These are phyloP conservation scores for Nixonia krombeini DNA, from an alignment of 1,140 invertebrate species.

Conservation along the genomic window DNA sequence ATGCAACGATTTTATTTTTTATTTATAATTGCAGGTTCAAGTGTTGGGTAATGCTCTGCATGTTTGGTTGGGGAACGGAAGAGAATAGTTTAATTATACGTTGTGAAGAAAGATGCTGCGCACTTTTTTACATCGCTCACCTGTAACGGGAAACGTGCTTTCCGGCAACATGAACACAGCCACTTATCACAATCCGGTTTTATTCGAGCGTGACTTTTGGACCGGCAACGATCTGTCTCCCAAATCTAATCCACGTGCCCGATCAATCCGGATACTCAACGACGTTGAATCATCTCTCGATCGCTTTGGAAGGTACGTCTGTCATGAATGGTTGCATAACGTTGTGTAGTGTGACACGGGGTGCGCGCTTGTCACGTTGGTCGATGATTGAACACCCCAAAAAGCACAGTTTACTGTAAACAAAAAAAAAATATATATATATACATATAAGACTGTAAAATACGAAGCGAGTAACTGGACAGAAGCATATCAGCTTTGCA, in stretches of 20 bases:
- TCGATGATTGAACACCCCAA: too few species aligned
- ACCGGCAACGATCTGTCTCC: conserved; percentile 26
- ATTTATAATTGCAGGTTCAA: too few species aligned
- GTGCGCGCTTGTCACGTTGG: too few species aligned
- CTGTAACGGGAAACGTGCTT: conserved; percentile 71
- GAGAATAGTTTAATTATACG: not conserved
- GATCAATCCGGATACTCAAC: conserved; percentile 4
- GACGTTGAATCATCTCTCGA: conserved; percentile 9
- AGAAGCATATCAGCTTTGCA: too few species aligned
- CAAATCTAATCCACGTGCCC: conserved; percentile 24
- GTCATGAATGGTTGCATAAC: not conserved
- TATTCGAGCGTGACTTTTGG: conserved; percentile 35
- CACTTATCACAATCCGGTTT: conserved; percentile 45
- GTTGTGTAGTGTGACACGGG: too few species aligned
- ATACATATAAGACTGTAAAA: too few species aligned
- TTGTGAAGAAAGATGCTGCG: not conserved
- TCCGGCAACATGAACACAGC: conserved; percentile 68
- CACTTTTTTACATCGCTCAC: conserved; percentile 48
- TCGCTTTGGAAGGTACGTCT: not conserved
- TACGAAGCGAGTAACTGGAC: too few species aligned
- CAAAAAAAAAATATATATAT: too few species aligned
- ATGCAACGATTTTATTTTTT: too few species aligned
- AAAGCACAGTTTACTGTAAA: too few species aligned
- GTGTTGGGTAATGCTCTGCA: too few species aligned
- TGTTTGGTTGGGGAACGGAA: too few species aligned